Evolutionary conservation across 2,113 vertebrate genomes (phyloP), one percentile per base, ranked within the genome.

Genomic region (Cnemophilus loriae): DNA sequence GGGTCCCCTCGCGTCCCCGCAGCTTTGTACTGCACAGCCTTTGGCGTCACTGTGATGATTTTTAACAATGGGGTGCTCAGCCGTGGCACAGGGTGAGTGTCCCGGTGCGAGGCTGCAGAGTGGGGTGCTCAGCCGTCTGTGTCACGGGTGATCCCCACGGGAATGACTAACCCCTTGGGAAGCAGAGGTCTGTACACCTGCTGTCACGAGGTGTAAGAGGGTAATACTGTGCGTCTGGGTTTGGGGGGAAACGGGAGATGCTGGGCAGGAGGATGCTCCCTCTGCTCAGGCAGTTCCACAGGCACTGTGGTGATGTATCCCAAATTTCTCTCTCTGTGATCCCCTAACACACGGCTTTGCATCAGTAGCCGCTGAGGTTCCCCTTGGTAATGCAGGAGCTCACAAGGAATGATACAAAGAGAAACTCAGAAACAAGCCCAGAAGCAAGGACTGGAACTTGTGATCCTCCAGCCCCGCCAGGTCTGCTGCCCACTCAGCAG

Each of bases 381-480:
- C 39, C 24, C 2, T 16, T 11, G 22, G 23, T n/a, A 44, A 70
- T 11, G 15, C 37, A 59, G 64, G 26, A 70, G 26, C 11, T 22
- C 10, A 6, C 11, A 42, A 76, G 16, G 26, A 84, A 28, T 2
- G 6, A 5, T 11, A 37, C 1, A 6, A 49, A 70, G 22, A 56
- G 28, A 70, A 87, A 44, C 19, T 64, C n/a, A 44, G 46, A 68
- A 55, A 35, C 33, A 55, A 89, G 35, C 14, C 24, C n/a, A 39
- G 68, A 27, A 74, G 39, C 6, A 37, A 47, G 19, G 35, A 46
- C 16, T 46, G 61, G 39, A 47, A 83, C 20, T 42, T 5, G 7
- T 6, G 35, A 23, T 24, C 6, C 19, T 77, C 20, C 8, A 57
- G 37, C 28, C 27, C 10, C 0, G 0, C 18, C 10, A 7, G 30